These are phyloP conservation scores for Gymnodraco acuticeps DNA, from an alignment of 2,797 vertebrate species.

Conservation along the genomic window DNA sequence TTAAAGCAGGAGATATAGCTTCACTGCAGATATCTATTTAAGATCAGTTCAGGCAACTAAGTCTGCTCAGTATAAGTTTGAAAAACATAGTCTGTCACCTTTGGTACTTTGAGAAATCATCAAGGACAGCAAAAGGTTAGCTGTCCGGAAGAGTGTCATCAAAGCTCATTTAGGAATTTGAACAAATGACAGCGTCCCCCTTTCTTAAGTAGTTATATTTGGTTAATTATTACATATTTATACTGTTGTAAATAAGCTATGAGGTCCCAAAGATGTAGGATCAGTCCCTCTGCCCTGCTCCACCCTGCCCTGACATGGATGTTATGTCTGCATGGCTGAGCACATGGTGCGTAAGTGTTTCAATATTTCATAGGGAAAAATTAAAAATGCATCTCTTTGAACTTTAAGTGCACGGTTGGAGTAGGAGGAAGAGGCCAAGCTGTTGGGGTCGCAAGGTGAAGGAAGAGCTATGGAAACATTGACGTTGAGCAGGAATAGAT, in stretches of 20 bases:
- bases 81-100: neutral
- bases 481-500: constrained; percentile 38
- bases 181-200: neutral
- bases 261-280: constrained; percentile 48
- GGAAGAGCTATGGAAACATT: constrained; percentile 13
- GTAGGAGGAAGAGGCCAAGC: constrained; percentile 48
- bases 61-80: neutral
- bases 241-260: constrained; percentile 51
- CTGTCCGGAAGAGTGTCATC: neutral
- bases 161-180: neutral
- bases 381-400: constrained; percentile 82
- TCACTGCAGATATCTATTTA: neutral
- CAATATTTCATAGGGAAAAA: constrained; percentile 81
- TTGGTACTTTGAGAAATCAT: neutral
- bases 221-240: constrained; percentile 37
- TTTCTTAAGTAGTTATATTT: constrained; percentile 24
- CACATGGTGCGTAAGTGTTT: constrained; percentile 82
- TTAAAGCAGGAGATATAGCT: neutral
- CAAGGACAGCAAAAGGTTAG: neutral
- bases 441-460: constrained; percentile 63
- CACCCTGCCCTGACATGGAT: constrained; percentile 65
- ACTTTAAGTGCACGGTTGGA: constrained; percentile 70
- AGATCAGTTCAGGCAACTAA: neutral
- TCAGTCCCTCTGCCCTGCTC: constrained; percentile 58
- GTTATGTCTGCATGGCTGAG: constrained; percentile 68